These are phyloP conservation scores for Carassius carassius DNA, from an alignment of 2,113 vertebrate genomes.

Conservation along the genomic window DNA sequence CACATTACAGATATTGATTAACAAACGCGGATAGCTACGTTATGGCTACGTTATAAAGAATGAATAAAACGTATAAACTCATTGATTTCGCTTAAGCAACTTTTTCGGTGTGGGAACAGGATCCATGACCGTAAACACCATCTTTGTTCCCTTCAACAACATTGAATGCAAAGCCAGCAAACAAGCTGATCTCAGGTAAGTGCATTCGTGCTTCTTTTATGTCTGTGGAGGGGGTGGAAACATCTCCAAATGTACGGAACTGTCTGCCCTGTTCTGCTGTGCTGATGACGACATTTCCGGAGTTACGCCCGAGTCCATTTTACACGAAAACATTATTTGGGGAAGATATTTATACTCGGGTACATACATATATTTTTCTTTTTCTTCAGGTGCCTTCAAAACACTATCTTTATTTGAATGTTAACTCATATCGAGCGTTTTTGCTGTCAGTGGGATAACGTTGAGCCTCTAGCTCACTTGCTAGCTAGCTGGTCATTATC, in stretches of 20 bases:
- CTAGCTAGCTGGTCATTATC: conserved; percentile 14
- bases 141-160: no score
- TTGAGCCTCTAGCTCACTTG: background rate
- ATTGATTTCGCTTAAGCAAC: no score
- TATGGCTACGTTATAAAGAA: no score
- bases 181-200: conserved; percentile 1
- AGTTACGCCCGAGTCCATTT: conserved; percentile 63
- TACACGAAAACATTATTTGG: conserved; percentile 33
- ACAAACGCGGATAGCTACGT: no score
- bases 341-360: background rate
- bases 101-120: no score
- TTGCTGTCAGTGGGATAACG: background rate
- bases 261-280: background rate
- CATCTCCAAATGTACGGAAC: conserved; percentile 42
- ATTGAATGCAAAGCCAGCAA: no score
- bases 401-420: background rate
- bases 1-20: no score
- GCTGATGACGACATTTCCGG: conserved; percentile 68
- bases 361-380: conserved; percentile 3
- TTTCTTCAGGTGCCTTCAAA: background rate
- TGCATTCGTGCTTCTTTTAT: no score
- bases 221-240: conserved; percentile 16
- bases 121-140: no score
- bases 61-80: no score
- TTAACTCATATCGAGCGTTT: no score